Conservation (phyloP, 2,797 vertebrate genomes). For the Meda fulgida region DNA sequence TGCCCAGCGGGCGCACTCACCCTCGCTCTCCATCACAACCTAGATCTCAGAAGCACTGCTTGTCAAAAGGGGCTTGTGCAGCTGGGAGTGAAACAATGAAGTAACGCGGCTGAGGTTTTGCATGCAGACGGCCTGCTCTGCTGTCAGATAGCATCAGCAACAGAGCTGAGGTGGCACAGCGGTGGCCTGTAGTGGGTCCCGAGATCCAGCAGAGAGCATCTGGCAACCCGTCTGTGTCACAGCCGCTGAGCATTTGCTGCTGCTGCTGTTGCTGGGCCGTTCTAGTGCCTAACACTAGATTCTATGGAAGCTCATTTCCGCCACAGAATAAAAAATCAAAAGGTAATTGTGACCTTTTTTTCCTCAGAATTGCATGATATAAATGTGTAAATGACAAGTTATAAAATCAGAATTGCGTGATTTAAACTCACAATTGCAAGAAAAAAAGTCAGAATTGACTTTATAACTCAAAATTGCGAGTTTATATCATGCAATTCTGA, state of each 20-base stretch:
- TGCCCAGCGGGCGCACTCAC: background rate
- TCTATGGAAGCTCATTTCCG: no score
- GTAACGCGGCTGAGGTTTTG: slow-evolving; percentile 27
- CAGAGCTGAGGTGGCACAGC: slow-evolving; percentile 44
- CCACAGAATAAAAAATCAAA: background rate
- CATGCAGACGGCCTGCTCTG: slow-evolving; percentile 30
- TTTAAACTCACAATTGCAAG: background rate
- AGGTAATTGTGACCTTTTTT: background rate
- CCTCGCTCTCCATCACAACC: background rate
- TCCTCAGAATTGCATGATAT: no score
- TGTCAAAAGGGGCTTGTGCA: slow-evolving; percentile 40
- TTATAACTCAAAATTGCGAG: background rate
- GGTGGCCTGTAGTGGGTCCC: slow-evolving; percentile 44
- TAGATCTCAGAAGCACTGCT: slow-evolving; percentile 16
- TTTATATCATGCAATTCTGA: no score
- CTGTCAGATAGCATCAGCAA: slow-evolving; percentile 58
- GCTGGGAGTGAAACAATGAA: slow-evolving; percentile 42
- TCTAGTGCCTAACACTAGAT: background rate
- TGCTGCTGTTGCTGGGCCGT: slow-evolving; percentile 37
- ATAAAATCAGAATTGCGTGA: background rate
- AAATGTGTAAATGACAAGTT: no score
- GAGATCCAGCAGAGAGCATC: slow-evolving; percentile 57
- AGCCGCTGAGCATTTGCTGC: slow-evolving; percentile 28
- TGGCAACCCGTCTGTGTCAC: slow-evolving; percentile 47
- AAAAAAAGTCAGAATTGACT: background rate